A percentile compares a stretch with the other conserved stretches of the same genome.
Conservation (phyloP, 2,113 vertebrate species). For the Capra hircus region DNA sequence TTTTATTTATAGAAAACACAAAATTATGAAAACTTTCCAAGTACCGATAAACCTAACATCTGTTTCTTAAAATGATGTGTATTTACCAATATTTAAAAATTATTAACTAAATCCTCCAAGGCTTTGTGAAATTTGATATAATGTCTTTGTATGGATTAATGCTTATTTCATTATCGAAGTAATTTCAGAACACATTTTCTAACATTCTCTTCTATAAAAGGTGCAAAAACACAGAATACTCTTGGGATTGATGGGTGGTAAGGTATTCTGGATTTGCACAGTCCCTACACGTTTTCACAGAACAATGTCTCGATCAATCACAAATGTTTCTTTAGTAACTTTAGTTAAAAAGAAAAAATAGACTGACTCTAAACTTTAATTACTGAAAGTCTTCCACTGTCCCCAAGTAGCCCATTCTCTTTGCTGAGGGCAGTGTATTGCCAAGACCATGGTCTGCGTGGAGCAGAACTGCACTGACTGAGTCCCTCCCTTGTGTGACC, state of each 20-base stretch:
- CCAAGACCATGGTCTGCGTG: accelerated
- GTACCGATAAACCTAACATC: background rate
- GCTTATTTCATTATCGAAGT: background rate
- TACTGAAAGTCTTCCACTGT: background rate
- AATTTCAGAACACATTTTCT: background rate
- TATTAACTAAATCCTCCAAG: background rate
- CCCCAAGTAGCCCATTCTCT: background rate
- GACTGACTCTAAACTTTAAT: background rate
- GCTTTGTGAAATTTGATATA: background rate
- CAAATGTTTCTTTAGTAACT: no score
- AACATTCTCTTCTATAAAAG: background rate
- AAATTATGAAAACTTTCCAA: background rate
- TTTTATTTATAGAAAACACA: background rate
- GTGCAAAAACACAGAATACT: background rate
- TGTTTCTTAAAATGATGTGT: background rate
- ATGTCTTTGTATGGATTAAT: background rate
- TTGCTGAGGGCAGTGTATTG: background rate
- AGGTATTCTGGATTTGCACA: background rate
- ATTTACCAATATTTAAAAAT: background rate
- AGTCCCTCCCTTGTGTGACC: background rate
- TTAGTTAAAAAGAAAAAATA: background rate
- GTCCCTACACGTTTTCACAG: no score
- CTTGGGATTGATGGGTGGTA: background rate
- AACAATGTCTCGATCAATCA: no score
- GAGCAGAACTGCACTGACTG: background rate